These are phyloP conservation scores for Lathronympha strigana DNA, from an alignment of 2,888 invertebrate genomes.

Conservation along the genomic window DNA sequence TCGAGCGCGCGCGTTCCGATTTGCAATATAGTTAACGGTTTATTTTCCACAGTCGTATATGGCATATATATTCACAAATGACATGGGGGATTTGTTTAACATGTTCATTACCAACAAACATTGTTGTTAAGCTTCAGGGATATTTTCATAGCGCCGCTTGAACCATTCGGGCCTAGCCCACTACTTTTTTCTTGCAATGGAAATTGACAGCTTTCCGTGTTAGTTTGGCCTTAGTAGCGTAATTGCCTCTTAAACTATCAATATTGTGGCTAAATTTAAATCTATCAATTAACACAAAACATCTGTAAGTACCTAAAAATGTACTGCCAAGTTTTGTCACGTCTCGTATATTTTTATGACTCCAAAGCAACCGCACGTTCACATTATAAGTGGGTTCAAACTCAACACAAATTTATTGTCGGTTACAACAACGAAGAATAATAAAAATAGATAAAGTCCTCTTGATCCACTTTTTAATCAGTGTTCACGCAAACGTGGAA, in stretches of 20 bases:
- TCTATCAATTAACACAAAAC: background rate
- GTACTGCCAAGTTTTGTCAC: constrained; percentile 16
- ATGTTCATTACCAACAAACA: background rate
- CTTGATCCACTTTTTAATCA: constrained; percentile 53
- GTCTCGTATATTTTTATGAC: constrained; percentile 16
- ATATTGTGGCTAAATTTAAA: constrained; percentile 1
- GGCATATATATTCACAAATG: no score
- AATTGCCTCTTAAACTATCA: background rate
- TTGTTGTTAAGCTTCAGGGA: background rate
- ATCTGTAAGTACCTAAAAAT: background rate
- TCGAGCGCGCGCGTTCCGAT: no score
- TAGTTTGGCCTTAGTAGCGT: no score
- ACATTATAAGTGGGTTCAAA: background rate
- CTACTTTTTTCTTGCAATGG: no score
- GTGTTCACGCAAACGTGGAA: constrained; percentile 66
- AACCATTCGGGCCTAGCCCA: no score
- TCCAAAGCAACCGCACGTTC: background rate
- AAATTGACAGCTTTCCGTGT: no score
- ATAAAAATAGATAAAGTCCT: constrained; percentile 16
- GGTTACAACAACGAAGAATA: constrained; percentile 3
- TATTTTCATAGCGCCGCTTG: background rate
- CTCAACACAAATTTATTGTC: background rate
- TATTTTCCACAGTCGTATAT: no score
- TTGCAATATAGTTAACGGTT: no score
- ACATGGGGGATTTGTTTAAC: background rate